Conservation (phyloP, 2,797 vertebrate species). For the Chrysocyon brachyurus region DNA sequence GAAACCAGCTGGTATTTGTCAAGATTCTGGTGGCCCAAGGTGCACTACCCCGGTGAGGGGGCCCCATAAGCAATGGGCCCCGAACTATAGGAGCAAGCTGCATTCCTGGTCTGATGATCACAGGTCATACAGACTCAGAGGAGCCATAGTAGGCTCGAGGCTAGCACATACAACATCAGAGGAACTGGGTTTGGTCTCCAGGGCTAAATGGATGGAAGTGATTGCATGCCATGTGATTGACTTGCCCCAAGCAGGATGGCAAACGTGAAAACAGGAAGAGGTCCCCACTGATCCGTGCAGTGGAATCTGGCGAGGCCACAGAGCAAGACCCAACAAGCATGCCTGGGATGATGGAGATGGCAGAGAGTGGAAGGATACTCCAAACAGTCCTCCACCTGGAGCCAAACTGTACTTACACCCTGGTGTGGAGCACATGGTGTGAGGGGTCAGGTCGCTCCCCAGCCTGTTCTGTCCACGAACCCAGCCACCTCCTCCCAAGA, state of each 20-base stretch:
- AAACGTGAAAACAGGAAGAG: background rate
- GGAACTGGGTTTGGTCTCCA: background rate
- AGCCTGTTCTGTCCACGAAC: background rate
- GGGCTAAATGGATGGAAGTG: background rate
- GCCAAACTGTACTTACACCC: slow-evolving; percentile 69
- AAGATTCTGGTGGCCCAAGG: background rate
- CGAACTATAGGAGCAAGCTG: background rate
- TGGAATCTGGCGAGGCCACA: slow-evolving; percentile 59
- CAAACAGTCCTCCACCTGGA: slow-evolving; percentile 75
- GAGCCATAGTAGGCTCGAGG: background rate
- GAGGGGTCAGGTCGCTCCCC: background rate
- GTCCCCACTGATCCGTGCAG: rapidly evolving
- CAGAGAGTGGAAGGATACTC: slow-evolving; percentile 58
- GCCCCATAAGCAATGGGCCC: too few species aligned
- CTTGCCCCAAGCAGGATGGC: background rate
- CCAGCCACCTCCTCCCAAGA: background rate
- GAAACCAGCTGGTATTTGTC: background rate
- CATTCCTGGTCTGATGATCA: background rate
- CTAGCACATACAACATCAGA: background rate
- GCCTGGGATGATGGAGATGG: slow-evolving; percentile 69
- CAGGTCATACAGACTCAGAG: background rate
- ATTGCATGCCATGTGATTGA: background rate
- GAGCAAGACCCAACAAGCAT: slow-evolving; percentile 80
- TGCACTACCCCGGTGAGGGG: rapidly evolving
- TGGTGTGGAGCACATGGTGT: slow-evolving; percentile 49